These are phyloP conservation scores for Cetonia aurata DNA, from an alignment of 2,888 invertebrate genomes.

Conservation along the genomic window DNA sequence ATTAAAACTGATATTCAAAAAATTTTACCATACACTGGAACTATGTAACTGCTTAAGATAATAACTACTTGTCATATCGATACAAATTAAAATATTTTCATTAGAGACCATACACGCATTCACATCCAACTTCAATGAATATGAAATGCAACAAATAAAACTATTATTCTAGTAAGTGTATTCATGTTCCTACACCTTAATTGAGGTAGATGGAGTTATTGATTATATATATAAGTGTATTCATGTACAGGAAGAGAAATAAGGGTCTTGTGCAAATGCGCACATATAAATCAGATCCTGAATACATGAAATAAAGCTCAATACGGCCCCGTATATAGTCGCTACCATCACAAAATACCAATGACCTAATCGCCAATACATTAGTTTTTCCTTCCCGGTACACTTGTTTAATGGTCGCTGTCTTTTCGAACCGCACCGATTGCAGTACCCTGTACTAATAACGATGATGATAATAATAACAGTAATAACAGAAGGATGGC, in stretches of 20 bases:
- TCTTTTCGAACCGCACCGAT: constrained; percentile 7
- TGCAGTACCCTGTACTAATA: constrained; percentile 12
- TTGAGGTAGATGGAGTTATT: too few species aligned
- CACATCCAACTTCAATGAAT: constrained; percentile 12
- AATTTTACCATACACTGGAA: too few species aligned
- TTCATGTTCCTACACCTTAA: too few species aligned
- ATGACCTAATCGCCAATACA: constrained; percentile 51
- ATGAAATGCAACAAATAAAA: constrained; percentile 32
- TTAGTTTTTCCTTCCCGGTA: constrained; percentile 41
- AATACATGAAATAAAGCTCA: not conserved
- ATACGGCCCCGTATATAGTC: not conserved
- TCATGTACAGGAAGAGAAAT: not conserved
- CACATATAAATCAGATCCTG: constrained; percentile 22
- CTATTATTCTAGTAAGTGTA: not conserved
- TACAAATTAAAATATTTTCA: constrained; percentile 1
- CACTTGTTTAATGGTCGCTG: constrained; percentile 21
- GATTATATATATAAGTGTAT: too few species aligned
- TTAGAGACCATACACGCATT: too few species aligned
- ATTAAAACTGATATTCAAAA: too few species aligned
- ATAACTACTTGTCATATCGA: not conserved
- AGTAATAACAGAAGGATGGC: constrained; percentile 39
- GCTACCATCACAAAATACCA: constrained; percentile 46
- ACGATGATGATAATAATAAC: constrained; percentile 15
- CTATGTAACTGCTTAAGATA: too few species aligned
- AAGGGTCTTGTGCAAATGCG: constrained; percentile 7